Base-by-base conservation (phyloP, 2,113 vertebrate genomes). In the Cricetomys ansorgei region DNA sequence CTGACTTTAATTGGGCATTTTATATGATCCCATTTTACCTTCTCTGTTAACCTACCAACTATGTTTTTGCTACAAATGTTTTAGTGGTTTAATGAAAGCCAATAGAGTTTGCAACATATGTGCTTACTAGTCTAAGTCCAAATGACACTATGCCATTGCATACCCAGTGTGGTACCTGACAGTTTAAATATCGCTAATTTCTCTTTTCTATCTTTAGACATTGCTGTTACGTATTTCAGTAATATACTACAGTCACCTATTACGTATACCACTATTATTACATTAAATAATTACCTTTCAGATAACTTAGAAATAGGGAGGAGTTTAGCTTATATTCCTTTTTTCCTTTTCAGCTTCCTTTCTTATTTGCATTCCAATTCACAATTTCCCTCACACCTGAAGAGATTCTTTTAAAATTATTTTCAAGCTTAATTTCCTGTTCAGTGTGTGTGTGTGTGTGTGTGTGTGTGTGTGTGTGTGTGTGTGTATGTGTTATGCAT, bases 331-430 rank as follows among this genome's bases (percentile, higher is more conserved):
- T 94, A 40, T 37, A 27, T 43, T 79, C 29, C 31, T 34, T 67
- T 69, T 45, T 73, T 64, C n/a, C n/a, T 45, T 31, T 76, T 45
- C n/a, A n/a, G 29, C 89, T 69, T 37, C 15, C 65, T 69, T 69
- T 69, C 75, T 77, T 88, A n/a, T 81, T 15, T 69, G 53, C 25
- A 88, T 90, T 40, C 57, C 21, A 45, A 37, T 8, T 40, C 45
- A 23, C 62, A 50, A 75, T 75, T 95, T 87, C 40, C 37, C 31
- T 64, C 70, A 40, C n/a, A 25, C 62, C 43, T 55, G 31, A 80
- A 72, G 45, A 96, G 27, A 43, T 53, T 48, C 15, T 55, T 84
- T 72, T 59, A 79, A 90, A 94, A 89, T 80, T 65, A 76, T 21
- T 67, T 75, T 48, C 27, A 67, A 86, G 64, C 6, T 1, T 34